Percentiles rank a stretch among this genome's conserved stretches.
phyloP scores from a whole-genome alignment of 2,797 vertebrate genomes.

The Oreonectes daqikongensis region DNA sequence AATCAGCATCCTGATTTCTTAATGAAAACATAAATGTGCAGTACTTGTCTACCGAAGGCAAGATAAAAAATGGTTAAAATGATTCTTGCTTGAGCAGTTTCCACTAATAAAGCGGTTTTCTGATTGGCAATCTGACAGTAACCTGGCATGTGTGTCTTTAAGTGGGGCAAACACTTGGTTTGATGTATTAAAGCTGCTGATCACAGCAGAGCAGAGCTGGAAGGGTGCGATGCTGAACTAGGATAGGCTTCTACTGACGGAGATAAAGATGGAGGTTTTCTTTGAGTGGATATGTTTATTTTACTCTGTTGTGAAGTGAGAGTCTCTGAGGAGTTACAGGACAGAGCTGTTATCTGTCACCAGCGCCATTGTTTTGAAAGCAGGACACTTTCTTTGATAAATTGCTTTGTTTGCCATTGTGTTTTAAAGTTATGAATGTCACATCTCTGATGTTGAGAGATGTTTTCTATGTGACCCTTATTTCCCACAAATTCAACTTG shows the following conservation, averaged over 20 bases:
- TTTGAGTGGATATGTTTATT: slow-evolving; percentile 48
- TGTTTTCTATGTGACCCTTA: background rate
- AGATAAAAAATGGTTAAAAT: background rate
- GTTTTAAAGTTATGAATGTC: background rate
- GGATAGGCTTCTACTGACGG: slow-evolving; percentile 46
- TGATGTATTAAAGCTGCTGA: slow-evolving; percentile 35
- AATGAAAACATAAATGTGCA: background rate
- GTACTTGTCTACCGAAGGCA: background rate
- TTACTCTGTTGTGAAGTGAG: slow-evolving; percentile 32
- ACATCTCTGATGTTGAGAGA: slow-evolving; percentile 3
- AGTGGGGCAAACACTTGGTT: background rate
- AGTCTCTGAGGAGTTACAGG: slow-evolving; percentile 39
- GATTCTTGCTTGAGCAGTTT: background rate
- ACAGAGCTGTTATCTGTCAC: slow-evolving; percentile 44
- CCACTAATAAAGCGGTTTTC: background rate
- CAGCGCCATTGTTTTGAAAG: slow-evolving; percentile 53
- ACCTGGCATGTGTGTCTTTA: background rate
- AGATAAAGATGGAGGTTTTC: slow-evolving; percentile 51
- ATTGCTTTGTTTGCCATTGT: background rate
- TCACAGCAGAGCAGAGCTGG: slow-evolving; percentile 23
- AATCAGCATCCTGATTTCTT: background rate
- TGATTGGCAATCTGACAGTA: background rate
- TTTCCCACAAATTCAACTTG: background rate
- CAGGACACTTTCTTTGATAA: slow-evolving; percentile 22
- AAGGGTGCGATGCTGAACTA: slow-evolving; percentile 35